Evolutionary conservation across 1,140 invertebrate species (phyloP), one percentile per base, ranked within the genome.

Genomic region (Pseudomyrmex concolor): DNA sequence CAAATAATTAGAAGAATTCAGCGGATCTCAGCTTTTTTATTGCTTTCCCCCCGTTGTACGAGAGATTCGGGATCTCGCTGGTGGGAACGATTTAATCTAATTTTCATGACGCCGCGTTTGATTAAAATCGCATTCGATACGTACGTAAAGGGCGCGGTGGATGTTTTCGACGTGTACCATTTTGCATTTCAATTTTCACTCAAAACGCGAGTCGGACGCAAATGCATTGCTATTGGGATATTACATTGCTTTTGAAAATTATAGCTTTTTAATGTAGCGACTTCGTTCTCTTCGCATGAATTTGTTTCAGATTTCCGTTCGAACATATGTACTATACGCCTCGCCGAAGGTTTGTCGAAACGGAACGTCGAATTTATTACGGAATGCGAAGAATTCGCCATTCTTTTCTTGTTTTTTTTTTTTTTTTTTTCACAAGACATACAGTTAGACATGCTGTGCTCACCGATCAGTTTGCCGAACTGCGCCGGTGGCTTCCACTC

Each of bases 401-500:
- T 34, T 34, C 2, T 34, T 25, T 25, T 25, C 25, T 25, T 25
- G 25, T 25, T 34, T 34, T 34, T 34, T 34, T 34, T 34, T 34
- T 34, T 34, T 34, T 34, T 34, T 7, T 34, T 34, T 34, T 34
- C 5, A 34, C 5, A 34, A 15, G 8, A 67, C 17, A 9, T 8
- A 54, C n/a, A 25, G 25, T 25, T 68, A 12, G 34, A 57, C 7
- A 54, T 48, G 45, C 7, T 3, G 2, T 2, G 95, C 97, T 97
- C 92, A 98, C 98, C 98, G 93, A 98, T 96, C 83, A 98, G 95
- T 94, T 97, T 97, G 90, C 97, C 97, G 96, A 97, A 99, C 93
- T 98, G 97, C 2, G 98, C 98, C 0, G 96, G 96, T 17, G 98
- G 98, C 92, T 97, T 95, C 97, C 97, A 98, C 91, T 97, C 97